These are phyloP conservation scores for Sebastes fasciatus DNA, from an alignment of 2,113 vertebrate species.

Conservation along the genomic window DNA sequence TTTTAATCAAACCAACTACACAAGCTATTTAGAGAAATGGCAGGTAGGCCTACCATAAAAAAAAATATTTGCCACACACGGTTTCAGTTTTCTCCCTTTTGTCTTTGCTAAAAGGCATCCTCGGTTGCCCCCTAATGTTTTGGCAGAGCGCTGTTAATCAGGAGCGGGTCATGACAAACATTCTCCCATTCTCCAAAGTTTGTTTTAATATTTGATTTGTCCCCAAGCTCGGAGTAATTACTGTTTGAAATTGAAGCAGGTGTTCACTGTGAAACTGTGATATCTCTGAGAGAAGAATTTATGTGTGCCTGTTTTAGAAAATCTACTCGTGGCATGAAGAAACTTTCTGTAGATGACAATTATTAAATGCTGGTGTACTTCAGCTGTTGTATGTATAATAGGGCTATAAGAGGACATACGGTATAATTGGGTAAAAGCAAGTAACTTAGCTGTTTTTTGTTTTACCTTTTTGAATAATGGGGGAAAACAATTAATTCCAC, in stretches of 20 bases:
- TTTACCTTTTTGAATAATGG: neutral
- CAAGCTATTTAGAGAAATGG: constrained; percentile 20
- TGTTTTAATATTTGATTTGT: constrained; percentile 42
- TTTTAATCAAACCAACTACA: constrained; percentile 35
- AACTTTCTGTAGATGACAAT: too few relatives aligned
- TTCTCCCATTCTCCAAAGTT: constrained; percentile 13
- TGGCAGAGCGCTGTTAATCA: constrained; percentile 39
- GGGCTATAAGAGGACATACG: neutral
- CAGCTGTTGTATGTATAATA: neutral
- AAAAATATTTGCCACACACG: neutral
- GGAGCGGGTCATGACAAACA: constrained; percentile 33
- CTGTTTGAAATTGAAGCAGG: constrained; percentile 36
- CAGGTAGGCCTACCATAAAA: constrained; percentile 1
- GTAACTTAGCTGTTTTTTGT: too few relatives aligned
- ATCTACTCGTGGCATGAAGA: neutral
- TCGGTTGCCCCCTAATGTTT: constrained; percentile 30
- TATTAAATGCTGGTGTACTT: neutral
- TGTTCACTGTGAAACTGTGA: constrained; percentile 9
- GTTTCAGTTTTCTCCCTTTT: constrained; percentile 6
- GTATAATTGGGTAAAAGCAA: neutral
- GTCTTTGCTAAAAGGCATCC: constrained; percentile 8
- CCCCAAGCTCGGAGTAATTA: constrained; percentile 25
- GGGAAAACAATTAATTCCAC: neutral
- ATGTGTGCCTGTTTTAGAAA: neutral
- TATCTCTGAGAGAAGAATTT: neutral